Evolutionary conservation across 2,113 vertebrate species (phyloP).

Genomic region (Ancistrus triradiatus): DNA sequence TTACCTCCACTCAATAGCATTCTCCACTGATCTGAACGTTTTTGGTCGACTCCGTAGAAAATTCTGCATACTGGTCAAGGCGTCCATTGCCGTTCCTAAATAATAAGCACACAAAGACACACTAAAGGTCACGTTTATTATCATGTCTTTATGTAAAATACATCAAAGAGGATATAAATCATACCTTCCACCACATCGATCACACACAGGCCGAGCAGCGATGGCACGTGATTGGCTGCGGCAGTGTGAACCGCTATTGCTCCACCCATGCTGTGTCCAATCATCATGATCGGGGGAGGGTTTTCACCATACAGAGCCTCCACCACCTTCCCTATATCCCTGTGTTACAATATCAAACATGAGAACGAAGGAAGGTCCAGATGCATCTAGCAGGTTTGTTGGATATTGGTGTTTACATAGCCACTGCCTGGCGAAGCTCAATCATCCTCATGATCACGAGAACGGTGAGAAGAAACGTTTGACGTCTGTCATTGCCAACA

Average conservation of each 20-base stretch:
- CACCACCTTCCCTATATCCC: slow-evolving; percentile 90
- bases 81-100: slow-evolving; percentile 96
- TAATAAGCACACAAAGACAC: not conserved
- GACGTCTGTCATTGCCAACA: too few relatives aligned
- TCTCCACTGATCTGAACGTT: slow-evolving; percentile 94
- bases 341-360: slow-evolving; percentile 46
- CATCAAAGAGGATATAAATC: not conserved
- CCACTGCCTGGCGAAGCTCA: too few relatives aligned
- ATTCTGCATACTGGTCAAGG: slow-evolving; percentile 98
- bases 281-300: slow-evolving; percentile 90
- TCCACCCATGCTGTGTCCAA: slow-evolving; percentile 97
- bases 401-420: too few relatives aligned
- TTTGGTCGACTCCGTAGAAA: slow-evolving; percentile 96
- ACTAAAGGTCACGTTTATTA: too few relatives aligned
- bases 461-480: too few relatives aligned
- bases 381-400: too few relatives aligned
- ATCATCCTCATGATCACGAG: too few relatives aligned
- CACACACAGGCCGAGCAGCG: slow-evolving; percentile 90
- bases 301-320: slow-evolving; percentile 90
- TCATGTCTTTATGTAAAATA: not conserved
- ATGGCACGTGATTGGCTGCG: slow-evolving; percentile 80
- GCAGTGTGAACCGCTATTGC: slow-evolving; percentile 94
- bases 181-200: slow-evolving; percentile 97
- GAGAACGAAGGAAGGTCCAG: too few relatives aligned
- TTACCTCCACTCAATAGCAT: slow-evolving; percentile 98